Evolutionary conservation across 2,113 vertebrate species (phyloP).

Genomic region (Colaptes auratus): DNA sequence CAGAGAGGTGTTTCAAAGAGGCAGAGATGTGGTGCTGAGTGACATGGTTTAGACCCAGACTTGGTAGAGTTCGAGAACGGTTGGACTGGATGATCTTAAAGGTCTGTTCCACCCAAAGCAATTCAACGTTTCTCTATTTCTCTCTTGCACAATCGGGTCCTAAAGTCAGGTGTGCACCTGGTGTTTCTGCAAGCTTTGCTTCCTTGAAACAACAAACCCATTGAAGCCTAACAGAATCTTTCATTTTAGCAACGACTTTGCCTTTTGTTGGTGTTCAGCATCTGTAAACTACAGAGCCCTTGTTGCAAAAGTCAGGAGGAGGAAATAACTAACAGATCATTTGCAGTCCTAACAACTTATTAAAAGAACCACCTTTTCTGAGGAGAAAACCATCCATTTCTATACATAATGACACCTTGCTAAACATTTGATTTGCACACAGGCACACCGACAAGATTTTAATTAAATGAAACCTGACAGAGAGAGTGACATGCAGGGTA

Average conservation of each 20-base stretch:
- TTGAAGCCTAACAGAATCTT: background rate
- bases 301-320: background rate
- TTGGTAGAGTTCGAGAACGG: too few species aligned
- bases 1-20: too few species aligned
- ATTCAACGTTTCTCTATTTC: background rate
- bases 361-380: background rate
- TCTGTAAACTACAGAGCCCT: background rate
- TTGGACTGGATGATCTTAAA: too few species aligned
- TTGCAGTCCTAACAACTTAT: background rate
- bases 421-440: background rate
- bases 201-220: background rate
- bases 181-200: background rate
- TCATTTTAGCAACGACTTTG: background rate
- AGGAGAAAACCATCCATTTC: background rate
- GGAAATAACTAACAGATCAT: background rate
- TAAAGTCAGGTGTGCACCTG: background rate
- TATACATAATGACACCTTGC: background rate
- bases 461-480: background rate
- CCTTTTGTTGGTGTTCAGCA: background rate
- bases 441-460: background rate
- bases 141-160: background rate
- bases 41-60: too few species aligned
- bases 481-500: fast-evolving
- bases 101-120: too few species aligned
- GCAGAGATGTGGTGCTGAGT: too few species aligned